Evolutionary conservation across 1,140 invertebrate genomes (phyloP).

Genomic region (Eueides isabella): DNA sequence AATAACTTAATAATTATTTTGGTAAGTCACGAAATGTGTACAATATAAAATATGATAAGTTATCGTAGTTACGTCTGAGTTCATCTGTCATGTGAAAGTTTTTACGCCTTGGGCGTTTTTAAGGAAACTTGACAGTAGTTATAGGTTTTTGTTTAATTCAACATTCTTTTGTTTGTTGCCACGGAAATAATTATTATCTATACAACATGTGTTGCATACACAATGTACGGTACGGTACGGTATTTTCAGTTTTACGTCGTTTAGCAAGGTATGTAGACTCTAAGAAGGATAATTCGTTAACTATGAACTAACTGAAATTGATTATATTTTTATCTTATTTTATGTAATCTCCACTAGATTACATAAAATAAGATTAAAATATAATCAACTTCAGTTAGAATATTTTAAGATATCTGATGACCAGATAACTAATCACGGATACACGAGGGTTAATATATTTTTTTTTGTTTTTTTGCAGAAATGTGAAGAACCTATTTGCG

Average conservation of each 20-base stretch:
- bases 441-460: no score
- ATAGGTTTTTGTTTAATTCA: constrained; percentile 2
- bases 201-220: background rate
- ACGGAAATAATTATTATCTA: background rate
- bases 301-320: no score
- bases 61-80: background rate
- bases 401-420: no score
- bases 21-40: background rate
- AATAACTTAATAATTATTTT: no score
- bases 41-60: background rate
- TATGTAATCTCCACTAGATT: no score
- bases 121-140: constrained; percentile 4
- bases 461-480: constrained; percentile 55
- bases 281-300: no score
- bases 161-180: background rate
- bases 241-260: background rate
- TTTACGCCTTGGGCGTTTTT: background rate
- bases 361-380: no score
- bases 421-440: no score
- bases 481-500: constrained; percentile 83
- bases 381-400: no score
- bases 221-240: background rate
- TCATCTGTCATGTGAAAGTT: constrained; percentile 20
- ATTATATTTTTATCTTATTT: no score
- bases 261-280: no score